These are phyloP conservation scores for Dichetophora obliterata DNA, from an alignment of 2,888 invertebrate species.

Conservation along the genomic window DNA sequence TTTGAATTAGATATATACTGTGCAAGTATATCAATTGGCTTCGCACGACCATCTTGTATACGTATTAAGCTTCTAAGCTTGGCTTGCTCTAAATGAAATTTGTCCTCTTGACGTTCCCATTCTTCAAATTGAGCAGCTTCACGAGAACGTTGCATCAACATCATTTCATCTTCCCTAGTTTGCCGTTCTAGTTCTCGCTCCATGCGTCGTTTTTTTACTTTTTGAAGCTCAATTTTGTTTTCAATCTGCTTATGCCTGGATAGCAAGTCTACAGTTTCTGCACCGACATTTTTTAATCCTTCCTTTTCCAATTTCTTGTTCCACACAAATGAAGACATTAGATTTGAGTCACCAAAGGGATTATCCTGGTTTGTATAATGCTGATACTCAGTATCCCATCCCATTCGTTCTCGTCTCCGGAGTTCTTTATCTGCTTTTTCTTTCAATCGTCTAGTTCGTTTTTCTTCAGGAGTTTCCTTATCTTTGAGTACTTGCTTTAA, in stretches of 20 bases:
- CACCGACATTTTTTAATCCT: constrained; percentile 82
- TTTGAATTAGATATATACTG: constrained; percentile 95
- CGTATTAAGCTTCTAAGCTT: constrained; percentile 92
- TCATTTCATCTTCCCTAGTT: constrained; percentile 84
- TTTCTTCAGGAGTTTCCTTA: constrained; percentile 96
- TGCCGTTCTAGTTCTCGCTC: constrained; percentile 91
- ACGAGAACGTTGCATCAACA: constrained; percentile 87
- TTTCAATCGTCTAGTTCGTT: constrained; percentile 82
- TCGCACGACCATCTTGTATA: constrained; percentile 96
- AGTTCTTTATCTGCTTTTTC: constrained; percentile 95
- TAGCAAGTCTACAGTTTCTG: constrained; percentile 84
- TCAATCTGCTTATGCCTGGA: constrained; percentile 91
- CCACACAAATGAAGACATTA: constrained; percentile 97
- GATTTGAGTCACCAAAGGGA: constrained; percentile 97
- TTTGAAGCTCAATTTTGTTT: constrained; percentile 92
- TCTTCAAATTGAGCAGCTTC: constrained; percentile 91
- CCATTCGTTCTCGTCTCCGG: constrained; percentile 90
- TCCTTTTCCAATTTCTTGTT: constrained; percentile 94
- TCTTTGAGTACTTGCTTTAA: constrained; percentile 86
- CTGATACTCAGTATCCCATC: constrained; percentile 96
- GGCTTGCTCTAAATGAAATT: constrained; percentile 97
- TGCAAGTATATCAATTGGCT: constrained; percentile 97
- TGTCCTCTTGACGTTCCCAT: constrained; percentile 97
- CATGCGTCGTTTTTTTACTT: constrained; percentile 90
- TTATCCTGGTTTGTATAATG: constrained; percentile 98